Conservation (phyloP, 2,888 invertebrate species). For the Macrosoma leucophasiata region DNA sequence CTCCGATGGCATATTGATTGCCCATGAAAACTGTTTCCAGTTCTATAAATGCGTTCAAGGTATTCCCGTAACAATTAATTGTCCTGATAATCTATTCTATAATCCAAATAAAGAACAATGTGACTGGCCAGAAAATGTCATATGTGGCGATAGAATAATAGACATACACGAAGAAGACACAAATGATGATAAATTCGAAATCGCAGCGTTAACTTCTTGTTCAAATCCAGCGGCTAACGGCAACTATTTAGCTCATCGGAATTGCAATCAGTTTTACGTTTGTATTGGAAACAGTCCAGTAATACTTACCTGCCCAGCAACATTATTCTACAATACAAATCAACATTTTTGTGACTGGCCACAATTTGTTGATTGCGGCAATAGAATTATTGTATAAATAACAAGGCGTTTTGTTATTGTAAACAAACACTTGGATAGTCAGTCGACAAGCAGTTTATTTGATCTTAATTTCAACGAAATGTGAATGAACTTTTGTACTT, state of each 20-base stretch:
- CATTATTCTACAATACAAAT: conserved; percentile 33
- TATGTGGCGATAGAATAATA: conserved; percentile 30
- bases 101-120: conserved; percentile 30
- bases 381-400: conserved; percentile 29
- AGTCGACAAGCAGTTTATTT: too few relatives aligned
- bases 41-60: conserved; percentile 33
- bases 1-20: conserved; percentile 33
- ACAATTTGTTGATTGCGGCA: conserved; percentile 35
- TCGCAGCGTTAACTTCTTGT: conserved; percentile 7
- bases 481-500: too few relatives aligned
- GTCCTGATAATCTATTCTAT: conserved; percentile 30
- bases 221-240: too few relatives aligned
- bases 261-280: conserved; percentile 38
- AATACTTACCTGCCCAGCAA: conserved; percentile 27
- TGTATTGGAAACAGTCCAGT: conserved; percentile 34
- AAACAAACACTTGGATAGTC: too few relatives aligned
- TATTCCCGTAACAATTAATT: conserved; percentile 25
- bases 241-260: conserved; percentile 41
- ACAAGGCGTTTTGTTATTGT: too few relatives aligned
- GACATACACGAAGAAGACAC: conserved; percentile 12
- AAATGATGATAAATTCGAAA: conserved; percentile 2
- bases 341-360: conserved; percentile 38
- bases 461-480: too few relatives aligned
- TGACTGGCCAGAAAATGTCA: conserved; percentile 35
- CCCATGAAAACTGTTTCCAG: conserved; percentile 39